Evolutionary conservation across 2,888 invertebrate species (phyloP).

Genomic region (Brachyopa scutellaris): DNA sequence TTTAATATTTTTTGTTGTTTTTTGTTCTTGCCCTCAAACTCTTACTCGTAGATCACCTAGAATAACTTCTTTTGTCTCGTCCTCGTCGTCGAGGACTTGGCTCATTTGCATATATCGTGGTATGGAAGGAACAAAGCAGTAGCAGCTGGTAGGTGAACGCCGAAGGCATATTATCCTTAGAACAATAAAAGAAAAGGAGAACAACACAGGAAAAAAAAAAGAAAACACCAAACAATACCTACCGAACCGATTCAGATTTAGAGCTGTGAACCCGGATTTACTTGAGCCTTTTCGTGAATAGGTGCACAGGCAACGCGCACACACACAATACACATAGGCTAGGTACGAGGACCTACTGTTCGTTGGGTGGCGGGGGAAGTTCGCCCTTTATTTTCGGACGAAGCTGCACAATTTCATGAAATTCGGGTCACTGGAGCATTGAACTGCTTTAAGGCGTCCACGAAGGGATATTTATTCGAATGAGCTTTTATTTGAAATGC

Average conservation of each 20-base stretch:
- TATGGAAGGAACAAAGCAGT: conserved; percentile 33
- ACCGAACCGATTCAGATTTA: conserved; percentile 64
- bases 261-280: conserved; percentile 64
- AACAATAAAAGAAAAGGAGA: conserved; percentile 64
- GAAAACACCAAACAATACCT: conserved; percentile 68
- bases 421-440: conserved; percentile 63
- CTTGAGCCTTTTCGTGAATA: conserved; percentile 54
- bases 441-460: conserved; percentile 56
- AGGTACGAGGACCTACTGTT: too few relatives aligned
- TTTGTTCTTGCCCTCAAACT: too few relatives aligned
- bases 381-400: conserved; percentile 16
- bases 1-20: conserved; percentile 19
- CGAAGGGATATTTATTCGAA: conserved; percentile 50
- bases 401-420: conserved; percentile 43
- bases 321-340: not conserved
- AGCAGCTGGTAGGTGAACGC: conserved; percentile 41
- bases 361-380: too few relatives aligned
- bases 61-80: conserved; percentile 64
- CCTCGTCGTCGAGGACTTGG: conserved; percentile 46
- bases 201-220: too few relatives aligned
- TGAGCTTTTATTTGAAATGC: conserved; percentile 55
- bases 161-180: conserved; percentile 35
- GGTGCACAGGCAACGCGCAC: not conserved
- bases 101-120: conserved; percentile 61
- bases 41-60: too few relatives aligned